Evolutionary conservation across 2,113 vertebrate genomes (phyloP), one percentile per base, ranked within the genome.

Genomic region (Callocephalon fimbriatum): DNA sequence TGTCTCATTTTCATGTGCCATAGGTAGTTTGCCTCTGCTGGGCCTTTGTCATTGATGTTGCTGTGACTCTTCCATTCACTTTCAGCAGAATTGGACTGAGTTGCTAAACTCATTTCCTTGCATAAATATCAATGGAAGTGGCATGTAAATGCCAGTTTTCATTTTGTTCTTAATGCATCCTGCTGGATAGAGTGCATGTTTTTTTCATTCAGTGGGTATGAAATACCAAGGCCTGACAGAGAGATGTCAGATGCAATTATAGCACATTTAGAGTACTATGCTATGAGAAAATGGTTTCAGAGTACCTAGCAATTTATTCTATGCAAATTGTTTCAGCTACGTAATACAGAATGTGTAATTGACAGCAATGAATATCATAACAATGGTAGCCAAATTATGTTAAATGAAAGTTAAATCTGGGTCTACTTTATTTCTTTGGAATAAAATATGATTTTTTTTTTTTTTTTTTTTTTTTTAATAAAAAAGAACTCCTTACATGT

Each of bases 261-360:
- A 93, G 76, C 23, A 76, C n/a, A 85, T 96, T 95, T 94, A 84
- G 68, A 86, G 53, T 54, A 56, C 25, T 56, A 37, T 78, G 38
- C 38, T 54, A 53, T 62, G 62, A 94, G 81, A 86, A 95, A 95
- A 94, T 78, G n/a, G 19, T 84, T 95, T 96, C 84, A 73, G 82
- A 92, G 94, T 90, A 95, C 47, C 88, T 86, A 86, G 68, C 32
- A 91, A 96, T 97, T 96, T 97, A 73, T 88, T 90, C 54, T 48
- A 35, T 91, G 61, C 37, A 94, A 94, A 89, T 89, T 77, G 31
- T 82, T 96, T 94, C 73, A 94, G 48, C 65, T 48, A n/a, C 22
- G 45, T 22, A 19, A 13, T 84, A 45, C 31, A 78, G 37, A 80
- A 90, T 79, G 20, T 63, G 27, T 95, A 97, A 95, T 31, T 94